Evolutionary conservation across 2,888 invertebrate species (phyloP).

Genomic region (Cheilosia pagana): DNA sequence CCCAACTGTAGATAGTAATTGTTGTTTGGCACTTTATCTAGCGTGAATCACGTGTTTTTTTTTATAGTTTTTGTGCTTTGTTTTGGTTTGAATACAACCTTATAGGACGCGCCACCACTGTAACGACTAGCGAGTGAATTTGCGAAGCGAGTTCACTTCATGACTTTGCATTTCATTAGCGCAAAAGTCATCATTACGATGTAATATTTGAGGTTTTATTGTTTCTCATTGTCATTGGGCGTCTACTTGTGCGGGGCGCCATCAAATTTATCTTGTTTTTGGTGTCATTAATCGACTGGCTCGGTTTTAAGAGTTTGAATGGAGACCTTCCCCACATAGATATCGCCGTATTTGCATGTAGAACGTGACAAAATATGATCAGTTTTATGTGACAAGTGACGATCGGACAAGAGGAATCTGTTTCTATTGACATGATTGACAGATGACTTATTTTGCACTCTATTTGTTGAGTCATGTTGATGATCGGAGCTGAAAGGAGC

Average conservation of each 20-base stretch:
- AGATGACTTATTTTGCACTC: no score
- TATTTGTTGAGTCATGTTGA: no score
- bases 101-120: constrained; percentile 45
- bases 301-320: no score
- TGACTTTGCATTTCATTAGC: constrained; percentile 64
- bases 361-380: no score
- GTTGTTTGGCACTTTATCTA: constrained; percentile 73
- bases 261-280: constrained; percentile 18
- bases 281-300: constrained; percentile 10
- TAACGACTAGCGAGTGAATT: constrained; percentile 40
- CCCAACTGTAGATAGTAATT: constrained; percentile 67
- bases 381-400: no score
- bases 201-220: constrained; percentile 50
- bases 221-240: not conserved
- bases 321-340: no score
- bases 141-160: constrained; percentile 41
- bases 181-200: constrained; percentile 31
- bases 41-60: constrained; percentile 67
- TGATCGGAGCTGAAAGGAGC: no score
- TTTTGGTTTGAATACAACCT: constrained; percentile 31
- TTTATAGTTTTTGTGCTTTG: constrained; percentile 27
- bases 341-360: no score
- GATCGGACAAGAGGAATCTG: no score
- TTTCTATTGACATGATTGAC: no score
- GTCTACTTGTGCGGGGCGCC: not conserved